Evolutionary conservation across 2,888 invertebrate species (phyloP).

Genomic region (Brachycybe producta): DNA sequence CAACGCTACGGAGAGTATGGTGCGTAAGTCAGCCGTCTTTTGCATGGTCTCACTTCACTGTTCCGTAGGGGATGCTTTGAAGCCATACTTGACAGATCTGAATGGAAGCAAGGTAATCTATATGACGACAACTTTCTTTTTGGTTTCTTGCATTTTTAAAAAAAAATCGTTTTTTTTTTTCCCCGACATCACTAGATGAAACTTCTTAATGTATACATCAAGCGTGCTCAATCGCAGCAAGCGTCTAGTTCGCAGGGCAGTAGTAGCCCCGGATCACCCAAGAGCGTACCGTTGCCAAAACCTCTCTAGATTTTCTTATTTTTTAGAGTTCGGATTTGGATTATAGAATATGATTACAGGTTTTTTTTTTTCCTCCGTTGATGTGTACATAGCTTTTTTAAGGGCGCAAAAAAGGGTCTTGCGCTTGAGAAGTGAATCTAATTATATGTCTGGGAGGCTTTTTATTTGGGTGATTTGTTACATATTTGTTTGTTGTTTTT

Average conservation of each 20-base stretch:
- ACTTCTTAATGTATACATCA: slow-evolving; percentile 64
- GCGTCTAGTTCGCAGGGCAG: slow-evolving; percentile 12
- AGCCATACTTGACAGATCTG: slow-evolving; percentile 62
- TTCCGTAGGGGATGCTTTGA: slow-evolving; percentile 65
- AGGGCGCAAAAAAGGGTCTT: no score
- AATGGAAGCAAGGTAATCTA: slow-evolving; percentile 70
- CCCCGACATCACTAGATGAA: slow-evolving; percentile 31
- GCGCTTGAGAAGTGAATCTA: no score
- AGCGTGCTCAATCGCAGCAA: slow-evolving; percentile 38
- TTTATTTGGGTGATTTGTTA: no score
- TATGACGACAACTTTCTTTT: background rate
- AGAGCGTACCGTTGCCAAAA: slow-evolving; percentile 9
- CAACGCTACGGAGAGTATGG: slow-evolving; percentile 79
- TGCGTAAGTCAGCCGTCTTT: slow-evolving; percentile 91
- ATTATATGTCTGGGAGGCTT: no score
- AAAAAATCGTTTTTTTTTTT: slow-evolving; percentile 1
- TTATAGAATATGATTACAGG: no score
- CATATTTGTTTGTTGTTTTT: no score
- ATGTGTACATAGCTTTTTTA: no score
- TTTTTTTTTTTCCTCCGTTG: no score
- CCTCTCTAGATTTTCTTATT: no score
- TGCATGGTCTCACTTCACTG: slow-evolving; percentile 91
- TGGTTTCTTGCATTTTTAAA: background rate
- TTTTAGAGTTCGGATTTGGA: no score
- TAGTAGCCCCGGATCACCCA: slow-evolving; percentile 19